phyloP scores from a whole-genome alignment of 2,797 vertebrate genomes.

The Microchirus variegatus region DNA sequence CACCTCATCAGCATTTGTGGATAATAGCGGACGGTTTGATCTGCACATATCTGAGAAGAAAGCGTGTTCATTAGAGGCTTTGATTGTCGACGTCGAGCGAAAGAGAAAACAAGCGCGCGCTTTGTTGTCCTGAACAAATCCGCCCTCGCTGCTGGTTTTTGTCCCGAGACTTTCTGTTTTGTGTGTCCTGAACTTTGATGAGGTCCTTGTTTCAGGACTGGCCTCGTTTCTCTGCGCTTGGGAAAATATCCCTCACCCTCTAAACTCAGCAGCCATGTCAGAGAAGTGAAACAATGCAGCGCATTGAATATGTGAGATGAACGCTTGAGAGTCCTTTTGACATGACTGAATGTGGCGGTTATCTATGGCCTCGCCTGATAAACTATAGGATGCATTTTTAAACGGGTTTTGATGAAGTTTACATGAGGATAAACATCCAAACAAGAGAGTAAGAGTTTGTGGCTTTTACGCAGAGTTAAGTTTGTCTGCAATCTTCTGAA shows the following conservation, averaged over 20 bases:
- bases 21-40: conserved; percentile 79
- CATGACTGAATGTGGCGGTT: background rate
- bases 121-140: conserved; percentile 76
- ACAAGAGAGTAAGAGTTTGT: too few relatives aligned
- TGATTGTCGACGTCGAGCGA: conserved; percentile 60
- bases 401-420: too few relatives aligned
- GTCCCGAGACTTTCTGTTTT: conserved; percentile 47
- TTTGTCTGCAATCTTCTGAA: too few relatives aligned
- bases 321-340: conserved; percentile 53
- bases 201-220: conserved; percentile 61
- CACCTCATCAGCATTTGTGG: conserved; percentile 72
- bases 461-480: too few relatives aligned
- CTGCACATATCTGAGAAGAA: conserved; percentile 65
- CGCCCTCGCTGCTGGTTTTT: conserved; percentile 46
- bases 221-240: conserved; percentile 44
- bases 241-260: conserved; percentile 46
- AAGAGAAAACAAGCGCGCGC: conserved; percentile 67
- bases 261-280: conserved; percentile 43
- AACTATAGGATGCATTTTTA: too few relatives aligned
- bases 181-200: conserved; percentile 61
- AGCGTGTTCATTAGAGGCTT: conserved; percentile 79
- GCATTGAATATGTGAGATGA: conserved; percentile 55
- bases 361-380: background rate
- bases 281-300: conserved; percentile 60
- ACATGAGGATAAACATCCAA: too few relatives aligned